A percentile compares a stretch with the other conserved stretches of the same genome.
Evolutionary conservation across 92 coral and sea anemone species (phyloP).

Genomic region (Plumapathes pennacea): DNA sequence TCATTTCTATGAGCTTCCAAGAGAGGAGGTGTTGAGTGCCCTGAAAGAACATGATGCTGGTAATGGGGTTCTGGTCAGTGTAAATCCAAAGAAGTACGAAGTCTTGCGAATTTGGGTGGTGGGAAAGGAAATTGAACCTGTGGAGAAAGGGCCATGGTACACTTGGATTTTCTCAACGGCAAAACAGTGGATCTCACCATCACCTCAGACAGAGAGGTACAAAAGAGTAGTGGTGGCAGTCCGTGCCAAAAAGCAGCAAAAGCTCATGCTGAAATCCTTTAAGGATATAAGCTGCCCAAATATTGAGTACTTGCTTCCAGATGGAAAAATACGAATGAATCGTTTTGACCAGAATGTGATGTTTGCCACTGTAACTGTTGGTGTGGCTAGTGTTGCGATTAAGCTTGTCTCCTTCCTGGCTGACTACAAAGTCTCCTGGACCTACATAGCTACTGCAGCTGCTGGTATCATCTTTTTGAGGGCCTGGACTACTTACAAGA

Average conservation of each 20-base stretch:
- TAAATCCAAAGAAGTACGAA: constrained; percentile 75
- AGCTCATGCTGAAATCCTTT: constrained; percentile 71
- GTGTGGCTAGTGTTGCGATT: constrained; percentile 60
- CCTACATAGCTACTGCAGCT: constrained; percentile 62
- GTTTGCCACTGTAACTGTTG: constrained; percentile 58
- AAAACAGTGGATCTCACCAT: constrained; percentile 12
- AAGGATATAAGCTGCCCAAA: constrained; percentile 84
- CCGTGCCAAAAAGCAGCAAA: constrained; percentile 70
- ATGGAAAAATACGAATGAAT: constrained; percentile 83
- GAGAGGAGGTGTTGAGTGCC: constrained; percentile 50
- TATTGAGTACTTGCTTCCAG: constrained; percentile 82
- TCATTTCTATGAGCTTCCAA: constrained; percentile 82
- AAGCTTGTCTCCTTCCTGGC: constrained; percentile 76
- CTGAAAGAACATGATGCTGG: constrained; percentile 79
- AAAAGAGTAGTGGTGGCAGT: constrained; percentile 82
- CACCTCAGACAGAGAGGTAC: constrained; percentile 58
- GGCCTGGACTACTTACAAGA: constrained; percentile 84
- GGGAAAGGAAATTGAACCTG: constrained; percentile 73
- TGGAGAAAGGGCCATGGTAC: constrained; percentile 44
- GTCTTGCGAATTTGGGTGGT: constrained; percentile 78
- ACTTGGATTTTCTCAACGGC: constrained; percentile 10
- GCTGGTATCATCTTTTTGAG: constrained; percentile 60
- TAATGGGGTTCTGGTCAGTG: constrained; percentile 81
- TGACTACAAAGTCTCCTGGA: constrained; percentile 64
- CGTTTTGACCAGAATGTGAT: constrained; percentile 65